Evolutionary conservation across 2,113 vertebrate species (phyloP).

Genomic region (Pipra filicauda): DNA sequence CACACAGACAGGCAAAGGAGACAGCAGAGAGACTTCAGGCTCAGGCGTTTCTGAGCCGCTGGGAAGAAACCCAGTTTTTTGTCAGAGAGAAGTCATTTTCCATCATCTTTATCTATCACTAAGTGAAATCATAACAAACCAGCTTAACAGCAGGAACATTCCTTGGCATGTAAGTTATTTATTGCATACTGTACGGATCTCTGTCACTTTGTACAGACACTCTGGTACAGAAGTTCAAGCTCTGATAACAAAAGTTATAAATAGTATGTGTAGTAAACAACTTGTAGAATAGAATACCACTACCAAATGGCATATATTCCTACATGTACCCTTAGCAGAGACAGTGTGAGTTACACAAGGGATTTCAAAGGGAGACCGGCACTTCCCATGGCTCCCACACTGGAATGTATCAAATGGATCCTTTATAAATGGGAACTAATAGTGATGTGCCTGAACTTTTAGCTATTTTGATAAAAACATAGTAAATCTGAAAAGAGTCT

Average conservation of each 20-base stretch:
- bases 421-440: background rate
- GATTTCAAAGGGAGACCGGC: background rate
- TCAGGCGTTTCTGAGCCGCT: background rate
- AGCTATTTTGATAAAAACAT: background rate
- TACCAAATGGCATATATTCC: background rate
- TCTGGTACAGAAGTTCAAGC: background rate
- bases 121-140: conserved; percentile 25
- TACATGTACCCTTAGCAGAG: background rate
- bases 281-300: background rate
- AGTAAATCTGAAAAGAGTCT: background rate
- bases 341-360: background rate
- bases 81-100: background rate
- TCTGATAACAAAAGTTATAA: conserved; percentile 6
- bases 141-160: conserved; percentile 24
- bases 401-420: rapidly evolving
- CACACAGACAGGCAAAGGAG: background rate
- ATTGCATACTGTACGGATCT: background rate
- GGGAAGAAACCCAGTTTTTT: conserved; percentile 38
- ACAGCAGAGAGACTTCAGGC: background rate
- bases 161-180: background rate
- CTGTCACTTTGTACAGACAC: background rate
- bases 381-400: background rate
- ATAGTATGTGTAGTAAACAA: background rate
- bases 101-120: background rate
- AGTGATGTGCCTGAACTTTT: background rate